Conservation (phyloP, 2,797 vertebrate genomes). For the Clarias platycephalus region DNA sequence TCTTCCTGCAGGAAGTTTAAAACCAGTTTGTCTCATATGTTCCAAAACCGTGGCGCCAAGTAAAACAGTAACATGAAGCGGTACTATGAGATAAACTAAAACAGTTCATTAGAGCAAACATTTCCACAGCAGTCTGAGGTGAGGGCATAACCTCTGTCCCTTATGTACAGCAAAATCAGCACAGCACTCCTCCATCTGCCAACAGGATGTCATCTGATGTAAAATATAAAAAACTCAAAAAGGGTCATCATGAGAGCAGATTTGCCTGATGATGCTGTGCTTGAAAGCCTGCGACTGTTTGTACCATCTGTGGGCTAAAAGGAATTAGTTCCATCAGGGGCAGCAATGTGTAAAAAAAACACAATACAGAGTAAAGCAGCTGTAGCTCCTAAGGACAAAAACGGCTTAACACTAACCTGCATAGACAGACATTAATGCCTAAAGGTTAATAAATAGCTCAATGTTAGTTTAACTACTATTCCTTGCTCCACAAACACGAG, state of each 20-base stretch:
- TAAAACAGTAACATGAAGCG: too few relatives aligned
- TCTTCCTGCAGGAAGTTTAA: too few relatives aligned
- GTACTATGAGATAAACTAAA: too few relatives aligned
- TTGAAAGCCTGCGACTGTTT: neutral
- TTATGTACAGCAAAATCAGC: neutral
- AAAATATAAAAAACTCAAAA: neutral
- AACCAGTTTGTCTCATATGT: too few relatives aligned
- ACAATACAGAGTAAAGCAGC: neutral
- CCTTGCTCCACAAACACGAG: neutral
- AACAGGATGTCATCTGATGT: neutral
- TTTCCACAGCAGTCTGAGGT: too few relatives aligned
- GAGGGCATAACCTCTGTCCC: neutral
- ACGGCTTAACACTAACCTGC: conserved; percentile 1
- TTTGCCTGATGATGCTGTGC: neutral
- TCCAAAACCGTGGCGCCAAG: too few relatives aligned
- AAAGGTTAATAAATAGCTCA: conserved; percentile 19
- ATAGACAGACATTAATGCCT: conserved; percentile 4
- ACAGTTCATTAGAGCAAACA: too few relatives aligned
- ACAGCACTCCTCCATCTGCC: neutral
- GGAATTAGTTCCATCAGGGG: neutral
- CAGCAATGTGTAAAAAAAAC: neutral
- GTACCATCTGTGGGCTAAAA: neutral
- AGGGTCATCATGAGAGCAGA: neutral
- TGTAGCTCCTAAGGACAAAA: conserved; percentile 1
- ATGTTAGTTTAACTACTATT: neutral